These are phyloP conservation scores for Piprites chloris DNA, from an alignment of 2,113 vertebrate genomes.

Conservation along the genomic window DNA sequence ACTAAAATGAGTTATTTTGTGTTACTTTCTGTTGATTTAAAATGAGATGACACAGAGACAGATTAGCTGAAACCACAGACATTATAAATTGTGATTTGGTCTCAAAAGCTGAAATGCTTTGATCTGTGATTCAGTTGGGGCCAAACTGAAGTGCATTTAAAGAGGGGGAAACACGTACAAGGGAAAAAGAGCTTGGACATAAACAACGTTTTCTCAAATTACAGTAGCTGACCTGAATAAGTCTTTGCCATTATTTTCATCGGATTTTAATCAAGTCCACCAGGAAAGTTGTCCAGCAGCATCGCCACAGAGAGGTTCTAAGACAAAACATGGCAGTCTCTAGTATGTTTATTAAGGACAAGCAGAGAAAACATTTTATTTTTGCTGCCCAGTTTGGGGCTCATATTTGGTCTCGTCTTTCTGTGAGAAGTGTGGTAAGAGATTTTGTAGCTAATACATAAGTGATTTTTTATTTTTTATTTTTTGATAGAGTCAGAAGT, in stretches of 20 bases:
- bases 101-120: constrained; percentile 71
- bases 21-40: constrained; percentile 71
- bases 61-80: constrained; percentile 72
- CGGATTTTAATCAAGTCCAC: background rate
- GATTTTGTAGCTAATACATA: background rate
- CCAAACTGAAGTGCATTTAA: constrained; percentile 43
- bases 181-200: background rate
- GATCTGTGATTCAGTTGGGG: constrained; percentile 64
- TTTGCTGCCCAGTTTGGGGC: background rate
- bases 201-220: constrained; percentile 39
- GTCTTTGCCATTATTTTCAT: background rate
- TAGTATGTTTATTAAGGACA: background rate
- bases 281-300: background rate
- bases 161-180: constrained; percentile 29
- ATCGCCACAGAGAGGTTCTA: background rate
- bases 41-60: constrained; percentile 69
- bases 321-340: background rate
- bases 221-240: constrained; percentile 26
- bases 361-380: background rate
- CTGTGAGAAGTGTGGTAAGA: background rate
- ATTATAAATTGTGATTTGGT: constrained; percentile 69
- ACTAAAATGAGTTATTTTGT: constrained; percentile 18
- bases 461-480: background rate
- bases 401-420: background rate
- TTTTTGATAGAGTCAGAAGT: background rate